These are phyloP conservation scores for Pemphredon lugubris DNA, from an alignment of 2,888 invertebrate genomes.

Conservation along the genomic window DNA sequence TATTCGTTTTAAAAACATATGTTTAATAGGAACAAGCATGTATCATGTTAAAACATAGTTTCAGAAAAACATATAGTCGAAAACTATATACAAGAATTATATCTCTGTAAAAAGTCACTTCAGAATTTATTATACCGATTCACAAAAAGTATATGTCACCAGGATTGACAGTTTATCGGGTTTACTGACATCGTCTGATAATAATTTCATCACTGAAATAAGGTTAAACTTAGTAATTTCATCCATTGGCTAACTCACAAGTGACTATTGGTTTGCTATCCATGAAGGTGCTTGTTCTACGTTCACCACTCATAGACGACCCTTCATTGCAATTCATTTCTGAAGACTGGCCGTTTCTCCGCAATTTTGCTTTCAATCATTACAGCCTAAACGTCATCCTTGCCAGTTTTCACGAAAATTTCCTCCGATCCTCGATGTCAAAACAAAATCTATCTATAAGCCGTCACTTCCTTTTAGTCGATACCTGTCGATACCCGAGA, in stretches of 20 bases:
- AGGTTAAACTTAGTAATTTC: constrained; percentile 54
- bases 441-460: constrained; percentile 7
- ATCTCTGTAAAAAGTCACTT: too few species aligned
- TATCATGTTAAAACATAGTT: too few species aligned
- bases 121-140: too few species aligned
- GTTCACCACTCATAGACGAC: constrained; percentile 68
- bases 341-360: constrained; percentile 62
- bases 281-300: constrained; percentile 79
- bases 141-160: too few species aligned
- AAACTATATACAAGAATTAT: too few species aligned
- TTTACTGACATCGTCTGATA: constrained; percentile 53
- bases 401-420: constrained; percentile 49
- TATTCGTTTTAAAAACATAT: too few species aligned
- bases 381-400: constrained; percentile 69
- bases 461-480: background rate
- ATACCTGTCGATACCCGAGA: background rate
- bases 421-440: constrained; percentile 3
- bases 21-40: too few species aligned
- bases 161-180: constrained; percentile 53
- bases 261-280: constrained; percentile 88
- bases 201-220: constrained; percentile 30
- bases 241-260: constrained; percentile 87
- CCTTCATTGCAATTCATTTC: constrained; percentile 80
- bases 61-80: too few species aligned
- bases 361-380: constrained; percentile 70